Conservation (phyloP, 2,888 invertebrate species). For the Athalia cordata region DNA sequence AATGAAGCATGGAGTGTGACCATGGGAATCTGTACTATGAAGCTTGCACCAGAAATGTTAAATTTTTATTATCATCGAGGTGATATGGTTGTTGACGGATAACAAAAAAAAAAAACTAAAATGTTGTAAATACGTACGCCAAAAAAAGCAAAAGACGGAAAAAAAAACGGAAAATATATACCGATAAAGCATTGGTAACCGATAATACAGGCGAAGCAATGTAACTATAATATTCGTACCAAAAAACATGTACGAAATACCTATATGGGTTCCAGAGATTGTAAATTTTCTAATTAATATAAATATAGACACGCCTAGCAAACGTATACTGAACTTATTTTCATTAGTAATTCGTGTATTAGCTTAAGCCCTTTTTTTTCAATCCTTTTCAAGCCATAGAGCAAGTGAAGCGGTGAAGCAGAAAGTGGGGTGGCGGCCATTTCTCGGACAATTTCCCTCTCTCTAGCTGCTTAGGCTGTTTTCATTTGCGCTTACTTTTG, state of each 20-base stretch:
- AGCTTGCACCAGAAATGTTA: conserved; percentile 18
- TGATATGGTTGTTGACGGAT: conserved; percentile 1
- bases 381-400: background rate
- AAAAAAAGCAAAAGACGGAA: background rate
- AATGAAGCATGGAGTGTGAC: conserved; percentile 51
- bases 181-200: background rate
- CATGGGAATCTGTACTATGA: conserved; percentile 48
- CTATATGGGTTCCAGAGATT: background rate
- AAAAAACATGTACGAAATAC: background rate
- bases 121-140: conserved; percentile 30
- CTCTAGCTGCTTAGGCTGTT: background rate
- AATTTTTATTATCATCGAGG: conserved; percentile 11
- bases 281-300: conserved; percentile 8
- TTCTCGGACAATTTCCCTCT: background rate
- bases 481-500: conserved; percentile 16
- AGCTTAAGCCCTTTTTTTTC: background rate
- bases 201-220: background rate
- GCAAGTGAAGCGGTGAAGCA: background rate
- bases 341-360: background rate
- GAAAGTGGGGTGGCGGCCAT: background rate
- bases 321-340: background rate
- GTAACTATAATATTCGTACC: background rate
- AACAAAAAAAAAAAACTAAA: background rate
- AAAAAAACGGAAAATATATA: background rate
- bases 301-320: background rate